Evolutionary conservation across 2,888 invertebrate genomes (phyloP).

Genomic region (Coleophora flavipennella): DNA sequence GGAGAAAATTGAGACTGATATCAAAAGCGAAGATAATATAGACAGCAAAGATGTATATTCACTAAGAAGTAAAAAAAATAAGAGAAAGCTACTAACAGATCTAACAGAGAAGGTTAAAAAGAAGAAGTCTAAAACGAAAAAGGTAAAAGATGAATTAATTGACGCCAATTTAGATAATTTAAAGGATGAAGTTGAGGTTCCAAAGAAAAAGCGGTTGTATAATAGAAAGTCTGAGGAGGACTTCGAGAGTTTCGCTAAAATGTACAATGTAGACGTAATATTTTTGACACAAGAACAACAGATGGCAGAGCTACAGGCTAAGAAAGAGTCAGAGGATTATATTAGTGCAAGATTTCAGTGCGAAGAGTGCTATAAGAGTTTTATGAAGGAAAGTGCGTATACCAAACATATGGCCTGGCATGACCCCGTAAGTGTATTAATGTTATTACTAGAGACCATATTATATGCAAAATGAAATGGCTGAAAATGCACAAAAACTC

Average conservation of each 20-base stretch:
- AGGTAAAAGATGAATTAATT: background rate
- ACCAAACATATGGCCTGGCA: conserved; percentile 23
- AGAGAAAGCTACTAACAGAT: background rate
- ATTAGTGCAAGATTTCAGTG: conserved; percentile 21
- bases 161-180: background rate
- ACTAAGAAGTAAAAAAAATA: background rate
- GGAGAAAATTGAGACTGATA: background rate
- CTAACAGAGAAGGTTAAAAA: background rate
- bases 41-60: background rate
- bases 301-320: conserved; percentile 16
- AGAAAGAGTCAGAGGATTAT: conserved; percentile 19
- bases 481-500: too few species aligned
- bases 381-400: conserved; percentile 19
- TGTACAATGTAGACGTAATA: conserved; percentile 2
- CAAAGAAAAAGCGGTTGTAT: conserved; percentile 1
- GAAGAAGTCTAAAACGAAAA: background rate
- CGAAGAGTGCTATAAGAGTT: conserved; percentile 23
- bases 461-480: too few species aligned
- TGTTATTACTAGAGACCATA: too few species aligned
- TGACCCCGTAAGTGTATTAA: conserved; percentile 25
- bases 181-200: background rate
- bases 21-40: background rate
- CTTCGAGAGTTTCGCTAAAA: conserved; percentile 1
- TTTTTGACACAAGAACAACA: conserved; percentile 15
- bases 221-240: conserved; percentile 1